These are phyloP conservation scores for Drosophila carrolli DNA, from an alignment of 1,140 invertebrate genomes.

Conservation along the genomic window DNA sequence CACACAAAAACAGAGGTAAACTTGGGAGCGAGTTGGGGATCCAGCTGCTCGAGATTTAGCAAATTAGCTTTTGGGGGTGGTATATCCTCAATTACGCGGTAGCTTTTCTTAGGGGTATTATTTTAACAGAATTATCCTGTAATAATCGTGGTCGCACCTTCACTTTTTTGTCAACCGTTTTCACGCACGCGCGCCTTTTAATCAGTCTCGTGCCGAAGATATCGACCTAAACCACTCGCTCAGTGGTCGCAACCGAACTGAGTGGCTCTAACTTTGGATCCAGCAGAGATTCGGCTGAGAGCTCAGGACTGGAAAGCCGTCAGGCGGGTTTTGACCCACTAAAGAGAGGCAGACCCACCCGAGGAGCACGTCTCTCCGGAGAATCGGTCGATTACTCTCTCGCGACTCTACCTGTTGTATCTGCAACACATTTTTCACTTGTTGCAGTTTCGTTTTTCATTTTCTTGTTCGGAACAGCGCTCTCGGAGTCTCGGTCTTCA, in stretches of 20 bases:
- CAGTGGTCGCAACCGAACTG: constrained; percentile 69
- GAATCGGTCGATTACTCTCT: constrained; percentile 11
- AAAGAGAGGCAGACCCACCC: constrained; percentile 12
- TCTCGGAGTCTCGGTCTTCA: constrained; percentile 11
- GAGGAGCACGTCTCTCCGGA: not conserved
- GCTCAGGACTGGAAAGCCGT: constrained; percentile 58
- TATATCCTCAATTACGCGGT: not conserved
- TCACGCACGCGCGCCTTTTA: constrained; percentile 29
- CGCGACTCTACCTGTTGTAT: constrained; percentile 66
- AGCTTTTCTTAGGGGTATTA: not conserved
- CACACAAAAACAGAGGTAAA: constrained; percentile 24
- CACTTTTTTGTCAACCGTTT: constrained; percentile 66
- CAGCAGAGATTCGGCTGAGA: constrained; percentile 67
- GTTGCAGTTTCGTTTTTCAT: constrained; percentile 83
- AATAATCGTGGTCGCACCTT: constrained; percentile 53
- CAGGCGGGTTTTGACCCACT: constrained; percentile 52
- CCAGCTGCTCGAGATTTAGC: constrained; percentile 27
- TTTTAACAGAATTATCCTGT: constrained; percentile 19
- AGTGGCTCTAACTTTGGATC: constrained; percentile 42
- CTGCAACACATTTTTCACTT: constrained; percentile 82
- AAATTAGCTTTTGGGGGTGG: constrained; percentile 8
- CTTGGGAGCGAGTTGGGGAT: constrained; percentile 22
- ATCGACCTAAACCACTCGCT: constrained; percentile 48
- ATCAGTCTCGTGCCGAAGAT: constrained; percentile 15
- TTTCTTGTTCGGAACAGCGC: constrained; percentile 64